Evolutionary conservation across 1,140 invertebrate genomes (phyloP), one percentile per base, ranked within the genome.

Genomic region (Papilio machaon): DNA sequence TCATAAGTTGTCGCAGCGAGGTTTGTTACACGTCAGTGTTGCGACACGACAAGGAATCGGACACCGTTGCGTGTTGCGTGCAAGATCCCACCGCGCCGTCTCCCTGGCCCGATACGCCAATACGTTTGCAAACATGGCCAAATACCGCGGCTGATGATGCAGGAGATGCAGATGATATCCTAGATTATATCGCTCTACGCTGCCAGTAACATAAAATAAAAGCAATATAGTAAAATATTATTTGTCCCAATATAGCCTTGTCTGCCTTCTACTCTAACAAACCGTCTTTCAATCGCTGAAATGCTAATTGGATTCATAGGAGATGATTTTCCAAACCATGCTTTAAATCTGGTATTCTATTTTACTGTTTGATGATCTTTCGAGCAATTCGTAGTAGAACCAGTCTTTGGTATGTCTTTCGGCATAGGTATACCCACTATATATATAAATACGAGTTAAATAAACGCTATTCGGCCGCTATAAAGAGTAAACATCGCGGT

Each of bases 1-100:
- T 92, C 91, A 90, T 90, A 91, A 92, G 86, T 90, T 87, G 91
- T 91, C 85, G 83, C 82, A 83, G 83, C 85, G 85, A 88, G 88
- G 88, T 87, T 88, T 84, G 90, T 89, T 91, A 85, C 87, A 87
- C 87, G 84, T 82, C 81, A 85, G 88, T 89, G 89, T 88, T 82
- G 85, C 82, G 85, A 87, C 86, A 87, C 89, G 89, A 88, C 87
- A 86, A 87, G 92, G 86, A 90, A 93, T 86, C 88, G 84, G 91
- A 92, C 92, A 92, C 91, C 78, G 86, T 87, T 86, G 89, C 90
- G 88, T 90, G 87, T 87, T 84, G 88, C 85, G 84, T 86, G 89
- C 86, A 87, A 84, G 86, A 85, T 86, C 86, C 76, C 81, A 80
- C 75, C 52, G 15, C 52, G 23, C 52, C 43, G 8, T 49, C 30